A percentile compares a stretch with the other conserved stretches of the same genome.
These are phyloP conservation scores for Calyptomena viridis DNA, from an alignment of 2,113 vertebrate species.

Conservation along the genomic window DNA sequence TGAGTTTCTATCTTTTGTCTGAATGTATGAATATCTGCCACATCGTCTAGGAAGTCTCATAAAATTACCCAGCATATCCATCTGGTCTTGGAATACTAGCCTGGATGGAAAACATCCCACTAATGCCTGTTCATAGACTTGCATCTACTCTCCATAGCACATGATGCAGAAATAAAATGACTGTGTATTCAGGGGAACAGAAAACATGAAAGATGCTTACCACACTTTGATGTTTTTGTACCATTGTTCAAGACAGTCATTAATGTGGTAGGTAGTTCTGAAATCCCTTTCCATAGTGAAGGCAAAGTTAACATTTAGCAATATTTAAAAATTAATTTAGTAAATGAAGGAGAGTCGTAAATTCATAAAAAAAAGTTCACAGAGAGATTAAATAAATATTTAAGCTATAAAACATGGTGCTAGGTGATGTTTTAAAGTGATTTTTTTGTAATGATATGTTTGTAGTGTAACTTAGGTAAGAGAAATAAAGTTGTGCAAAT, in stretches of 20 bases:
- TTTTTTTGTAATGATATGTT: not conserved
- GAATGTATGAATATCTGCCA: not conserved
- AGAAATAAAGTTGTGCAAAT: not conserved
- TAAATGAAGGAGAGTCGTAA: not conserved
- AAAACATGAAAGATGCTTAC: not conserved
- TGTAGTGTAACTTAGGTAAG: not conserved
- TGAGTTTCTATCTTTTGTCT: not conserved
- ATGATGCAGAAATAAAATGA: not conserved
- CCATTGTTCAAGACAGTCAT: not conserved
- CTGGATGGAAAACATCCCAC: not conserved
- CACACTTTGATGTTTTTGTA: not conserved
- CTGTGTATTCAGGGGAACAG: not conserved
- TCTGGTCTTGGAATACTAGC: not conserved
- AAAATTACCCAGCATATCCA: not conserved
- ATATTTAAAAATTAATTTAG: not conserved
- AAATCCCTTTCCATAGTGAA: not conserved
- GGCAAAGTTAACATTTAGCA: not conserved
- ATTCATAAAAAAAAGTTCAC: not conserved
- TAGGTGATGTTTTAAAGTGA: not conserved
- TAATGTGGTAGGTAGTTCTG: not conserved
- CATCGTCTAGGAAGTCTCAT: not conserved
- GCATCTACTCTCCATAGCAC: not conserved
- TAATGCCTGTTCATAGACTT: not conserved
- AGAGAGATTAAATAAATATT: not conserved
- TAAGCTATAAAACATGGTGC: not conserved